phyloP scores from a whole-genome alignment of 2,888 invertebrate species.

The Epirrita christyi region DNA sequence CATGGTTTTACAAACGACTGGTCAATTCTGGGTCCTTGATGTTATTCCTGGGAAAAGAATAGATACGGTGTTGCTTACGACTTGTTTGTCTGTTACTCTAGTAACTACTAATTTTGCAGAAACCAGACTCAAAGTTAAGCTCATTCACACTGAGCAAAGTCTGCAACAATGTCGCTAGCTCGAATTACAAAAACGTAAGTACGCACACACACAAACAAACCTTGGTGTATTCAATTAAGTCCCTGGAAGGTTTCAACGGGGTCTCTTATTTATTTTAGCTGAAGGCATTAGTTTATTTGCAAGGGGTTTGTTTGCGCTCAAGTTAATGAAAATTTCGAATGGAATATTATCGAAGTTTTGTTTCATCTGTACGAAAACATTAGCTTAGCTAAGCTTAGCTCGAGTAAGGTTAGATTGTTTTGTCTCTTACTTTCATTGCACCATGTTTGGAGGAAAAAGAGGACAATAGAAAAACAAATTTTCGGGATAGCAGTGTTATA shows the following conservation, averaged over 20 bases:
- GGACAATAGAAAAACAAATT: too few relatives aligned
- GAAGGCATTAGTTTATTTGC: conserved; percentile 52
- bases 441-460: too few relatives aligned
- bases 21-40: too few relatives aligned
- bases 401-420: too few relatives aligned
- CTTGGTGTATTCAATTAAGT: conserved; percentile 56
- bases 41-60: not conserved
- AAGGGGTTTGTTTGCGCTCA: conserved; percentile 50
- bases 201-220: conserved; percentile 39
- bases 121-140: conserved; percentile 14
- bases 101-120: not conserved
- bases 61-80: too few relatives aligned
- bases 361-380: conserved; percentile 31
- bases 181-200: conserved; percentile 24
- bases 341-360: conserved; percentile 39
- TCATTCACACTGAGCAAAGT: conserved; percentile 15
- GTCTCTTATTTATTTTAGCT: conserved; percentile 54
- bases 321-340: conserved; percentile 50
- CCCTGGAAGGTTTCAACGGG: conserved; percentile 45
- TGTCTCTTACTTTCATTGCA: too few relatives aligned
- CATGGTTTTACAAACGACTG: too few relatives aligned
- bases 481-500: too few relatives aligned
- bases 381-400: too few relatives aligned
- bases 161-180: conserved; percentile 19
- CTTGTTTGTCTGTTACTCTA: not conserved